These are phyloP conservation scores for Aegithalos caudatus DNA, from an alignment of 2,113 vertebrate species.

Conservation along the genomic window DNA sequence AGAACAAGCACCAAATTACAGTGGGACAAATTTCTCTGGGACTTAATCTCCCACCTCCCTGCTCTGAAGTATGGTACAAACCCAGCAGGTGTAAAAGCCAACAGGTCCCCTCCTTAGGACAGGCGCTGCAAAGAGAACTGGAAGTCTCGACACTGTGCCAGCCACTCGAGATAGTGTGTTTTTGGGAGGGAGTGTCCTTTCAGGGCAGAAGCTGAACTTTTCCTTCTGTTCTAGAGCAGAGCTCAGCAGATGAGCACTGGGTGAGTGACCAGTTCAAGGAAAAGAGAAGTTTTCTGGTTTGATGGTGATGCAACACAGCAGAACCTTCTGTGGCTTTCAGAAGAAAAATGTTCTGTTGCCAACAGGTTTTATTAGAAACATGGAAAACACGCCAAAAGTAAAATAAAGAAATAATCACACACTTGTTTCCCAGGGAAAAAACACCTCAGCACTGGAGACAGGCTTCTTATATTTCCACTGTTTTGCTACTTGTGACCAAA, in stretches of 20 bases:
- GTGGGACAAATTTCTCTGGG: neutral
- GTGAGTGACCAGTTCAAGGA: neutral
- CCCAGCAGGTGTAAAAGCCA: neutral
- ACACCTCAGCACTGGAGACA: neutral
- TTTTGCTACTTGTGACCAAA: neutral
- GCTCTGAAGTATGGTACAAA: no score
- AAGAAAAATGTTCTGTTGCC: neutral
- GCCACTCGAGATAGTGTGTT: neutral
- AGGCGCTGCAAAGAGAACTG: neutral
- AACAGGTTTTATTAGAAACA: neutral
- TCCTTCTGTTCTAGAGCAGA: neutral
- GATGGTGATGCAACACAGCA: neutral
- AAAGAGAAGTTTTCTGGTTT: constrained; percentile 1
- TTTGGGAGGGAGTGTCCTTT: neutral
- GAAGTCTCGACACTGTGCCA: no score
- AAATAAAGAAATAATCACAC: neutral
- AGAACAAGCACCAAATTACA: neutral
- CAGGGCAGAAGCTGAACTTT: constrained; percentile 35
- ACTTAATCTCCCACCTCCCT: neutral
- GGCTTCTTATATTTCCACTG: neutral
- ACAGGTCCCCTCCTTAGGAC: fast-evolving
- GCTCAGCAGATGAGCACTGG: neutral
- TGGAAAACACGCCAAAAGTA: neutral
- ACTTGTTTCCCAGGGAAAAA: neutral
- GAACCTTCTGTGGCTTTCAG: neutral